Evolutionary conservation across 1,140 invertebrate genomes (phyloP), one percentile per base, ranked within the genome.

Genomic region (Drosophila albomicans): DNA sequence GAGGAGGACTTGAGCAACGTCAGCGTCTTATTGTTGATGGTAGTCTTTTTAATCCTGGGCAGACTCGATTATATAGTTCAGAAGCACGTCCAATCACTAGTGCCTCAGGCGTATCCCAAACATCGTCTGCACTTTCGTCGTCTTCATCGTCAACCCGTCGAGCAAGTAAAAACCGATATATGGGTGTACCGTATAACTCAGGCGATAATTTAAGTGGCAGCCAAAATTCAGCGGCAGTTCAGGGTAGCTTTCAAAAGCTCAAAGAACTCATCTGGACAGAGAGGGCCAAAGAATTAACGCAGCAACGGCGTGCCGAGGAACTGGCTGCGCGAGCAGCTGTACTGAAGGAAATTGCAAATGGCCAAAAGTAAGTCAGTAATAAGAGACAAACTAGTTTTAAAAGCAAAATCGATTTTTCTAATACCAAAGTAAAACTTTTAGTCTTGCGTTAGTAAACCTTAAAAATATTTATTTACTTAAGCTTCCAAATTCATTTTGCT

Each of bases 201-300:
- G 58, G 28, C 5, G 35, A 28, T 32, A 87, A 68, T 49, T 28
- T 10, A 5, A 68, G 54, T 8, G 75, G 59, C 32, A 76, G 48
- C 25, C 51, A 68, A 41, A 91, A 85, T 56, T 69, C 84, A 4
- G 79, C 54, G 5, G 93, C 94, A n/a, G 94, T 95, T 66, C 91
- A 93, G 13, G 95, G 95, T 7, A 95, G 94, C 64, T 96, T 96
- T 89, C 94, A 96, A 71, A 94, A 95, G 61, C 84, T 95, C 0
- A 95, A 95, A 79, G 94, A 95, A 59, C 85, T 95, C 4, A 94
- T 95, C 52, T 93, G 93, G 68, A 94, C 92, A 4, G 95, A 96
- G 82, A 92, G 95, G n/a, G 95, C 95, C n/a, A 93, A 94, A 46
- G 95, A 96, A 81, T 80, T 96, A 43, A 93, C 95, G 66, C 94